These are phyloP conservation scores for Ametastegia equiseti DNA, from an alignment of 2,888 invertebrate genomes.

Conservation along the genomic window DNA sequence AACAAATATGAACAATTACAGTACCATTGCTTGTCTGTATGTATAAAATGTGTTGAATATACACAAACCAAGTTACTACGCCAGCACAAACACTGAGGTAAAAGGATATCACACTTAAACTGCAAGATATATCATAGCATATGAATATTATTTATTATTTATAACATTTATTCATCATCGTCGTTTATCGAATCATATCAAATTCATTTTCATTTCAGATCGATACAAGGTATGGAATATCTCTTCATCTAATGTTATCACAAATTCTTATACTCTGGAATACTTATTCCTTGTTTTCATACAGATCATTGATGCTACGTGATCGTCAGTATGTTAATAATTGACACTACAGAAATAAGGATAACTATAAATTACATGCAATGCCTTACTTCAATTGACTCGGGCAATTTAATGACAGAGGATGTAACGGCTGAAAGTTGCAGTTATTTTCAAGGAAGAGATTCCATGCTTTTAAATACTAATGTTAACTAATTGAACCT, in stretches of 20 bases:
- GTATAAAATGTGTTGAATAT: background rate
- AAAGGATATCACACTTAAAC: constrained; percentile 58
- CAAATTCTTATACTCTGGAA: background rate
- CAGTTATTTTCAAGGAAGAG: too few relatives aligned
- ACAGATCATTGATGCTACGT: background rate
- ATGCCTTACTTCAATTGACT: too few relatives aligned
- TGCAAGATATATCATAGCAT: constrained; percentile 25
- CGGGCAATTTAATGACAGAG: too few relatives aligned
- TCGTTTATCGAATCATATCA: background rate
- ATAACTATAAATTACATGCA: too few relatives aligned
- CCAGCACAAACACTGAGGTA: constrained; percentile 71
- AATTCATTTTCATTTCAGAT: constrained; percentile 23
- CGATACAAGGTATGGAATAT: background rate
- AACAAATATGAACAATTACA: background rate
- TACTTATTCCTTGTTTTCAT: background rate
- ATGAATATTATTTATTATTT: constrained; percentile 38
- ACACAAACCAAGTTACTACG: constrained; percentile 13
- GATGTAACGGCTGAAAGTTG: too few relatives aligned
- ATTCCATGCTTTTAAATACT: too few relatives aligned
- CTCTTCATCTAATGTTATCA: background rate
- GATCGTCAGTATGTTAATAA: background rate
- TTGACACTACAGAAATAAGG: background rate
- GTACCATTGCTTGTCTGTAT: background rate
- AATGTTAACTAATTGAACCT: too few relatives aligned
- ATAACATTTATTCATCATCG: constrained; percentile 2